Percentiles rank a stretch among this genome's conserved stretches.
Evolutionary conservation across 2,113 vertebrate species (phyloP).

Genomic region (Oreotrochilus melanogaster): DNA sequence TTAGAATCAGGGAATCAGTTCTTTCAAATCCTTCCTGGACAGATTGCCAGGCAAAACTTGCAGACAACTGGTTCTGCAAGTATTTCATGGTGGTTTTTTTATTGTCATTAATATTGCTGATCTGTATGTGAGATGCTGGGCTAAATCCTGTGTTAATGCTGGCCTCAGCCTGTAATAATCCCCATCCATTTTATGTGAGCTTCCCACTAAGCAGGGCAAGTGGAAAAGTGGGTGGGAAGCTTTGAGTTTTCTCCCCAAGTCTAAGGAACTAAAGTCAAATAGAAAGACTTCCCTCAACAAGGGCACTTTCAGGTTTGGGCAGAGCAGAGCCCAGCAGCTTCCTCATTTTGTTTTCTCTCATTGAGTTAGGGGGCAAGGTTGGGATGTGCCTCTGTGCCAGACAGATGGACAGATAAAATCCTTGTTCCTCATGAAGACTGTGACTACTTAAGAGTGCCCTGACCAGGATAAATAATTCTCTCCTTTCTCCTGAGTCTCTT

Average conservation of each 20-base stretch:
- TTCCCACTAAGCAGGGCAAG: background rate
- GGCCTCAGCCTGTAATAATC: conserved; percentile 10
- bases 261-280: background rate
- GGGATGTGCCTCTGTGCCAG: accelerated
- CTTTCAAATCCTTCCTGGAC: background rate
- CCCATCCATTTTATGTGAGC: background rate
- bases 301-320: background rate
- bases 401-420: background rate
- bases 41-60: background rate
- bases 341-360: background rate
- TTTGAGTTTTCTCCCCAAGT: background rate
- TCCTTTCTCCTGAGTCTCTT: background rate
- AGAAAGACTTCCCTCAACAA: background rate
- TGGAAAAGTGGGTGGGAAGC: background rate
- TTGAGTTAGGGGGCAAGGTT: background rate
- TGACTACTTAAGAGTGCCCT: background rate
- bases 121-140: background rate
- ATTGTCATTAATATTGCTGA: background rate
- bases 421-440: background rate
- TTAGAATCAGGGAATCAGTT: background rate
- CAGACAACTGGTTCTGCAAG: background rate
- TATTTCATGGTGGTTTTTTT: background rate
- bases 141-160: background rate
- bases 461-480: background rate
- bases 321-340: background rate